Percentiles rank a stretch among this genome's conserved stretches.
phyloP scores from a whole-genome alignment of 2,113 vertebrate species.

The Varanus komodoensis region DNA sequence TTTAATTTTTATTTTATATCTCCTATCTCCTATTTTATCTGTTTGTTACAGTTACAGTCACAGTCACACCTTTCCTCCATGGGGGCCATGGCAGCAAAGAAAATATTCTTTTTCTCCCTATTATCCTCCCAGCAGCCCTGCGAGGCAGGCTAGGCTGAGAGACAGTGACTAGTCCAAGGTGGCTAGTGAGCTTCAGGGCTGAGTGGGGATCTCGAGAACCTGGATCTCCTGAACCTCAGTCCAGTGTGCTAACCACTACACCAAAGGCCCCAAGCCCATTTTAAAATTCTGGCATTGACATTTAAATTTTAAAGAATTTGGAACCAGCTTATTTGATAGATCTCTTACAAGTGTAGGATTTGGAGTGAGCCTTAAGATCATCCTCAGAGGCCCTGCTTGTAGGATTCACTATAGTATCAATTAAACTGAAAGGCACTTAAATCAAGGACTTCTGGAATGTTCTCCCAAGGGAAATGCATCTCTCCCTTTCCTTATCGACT shows the following conservation, averaged over 20 bases:
- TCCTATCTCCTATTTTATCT: background rate
- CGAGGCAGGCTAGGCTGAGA: no score
- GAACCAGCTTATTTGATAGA: background rate
- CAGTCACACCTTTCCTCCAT: no score
- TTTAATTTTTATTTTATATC: background rate
- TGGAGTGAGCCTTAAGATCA: background rate
- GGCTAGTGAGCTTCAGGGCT: no score
- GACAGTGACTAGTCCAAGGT: no score
- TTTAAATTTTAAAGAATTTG: background rate
- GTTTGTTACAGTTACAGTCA: background rate
- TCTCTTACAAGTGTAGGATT: no score
- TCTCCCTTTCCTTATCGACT: background rate
- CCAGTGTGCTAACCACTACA: no score
- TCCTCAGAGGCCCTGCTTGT: background rate
- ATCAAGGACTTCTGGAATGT: background rate
- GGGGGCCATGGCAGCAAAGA: background rate
- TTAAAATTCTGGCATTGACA: background rate
- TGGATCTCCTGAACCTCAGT: no score
- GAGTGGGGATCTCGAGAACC: no score
- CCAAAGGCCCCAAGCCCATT: background rate
- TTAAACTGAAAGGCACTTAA: no score
- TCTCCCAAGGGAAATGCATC: background rate
- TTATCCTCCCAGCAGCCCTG: no score
- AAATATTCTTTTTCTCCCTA: background rate
- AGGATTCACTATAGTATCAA: no score